Evolutionary conservation across 1,140 invertebrate genomes (phyloP), one percentile per base, ranked within the genome.

Genomic region (Micrasema longulum): DNA sequence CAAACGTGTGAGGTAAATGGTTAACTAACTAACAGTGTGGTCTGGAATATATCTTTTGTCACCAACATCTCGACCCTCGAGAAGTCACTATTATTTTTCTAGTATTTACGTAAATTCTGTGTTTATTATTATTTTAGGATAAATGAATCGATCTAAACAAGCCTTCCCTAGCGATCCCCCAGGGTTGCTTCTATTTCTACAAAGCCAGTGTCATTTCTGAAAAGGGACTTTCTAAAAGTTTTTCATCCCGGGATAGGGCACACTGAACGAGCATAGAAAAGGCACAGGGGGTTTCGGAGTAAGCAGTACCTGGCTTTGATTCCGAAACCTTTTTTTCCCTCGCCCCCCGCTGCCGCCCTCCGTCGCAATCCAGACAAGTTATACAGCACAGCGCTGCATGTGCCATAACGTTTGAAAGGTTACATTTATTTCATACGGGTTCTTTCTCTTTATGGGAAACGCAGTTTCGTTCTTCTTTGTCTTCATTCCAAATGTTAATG

Each of bases 401-500:
- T 64, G 64, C 62, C 53, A 69, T 64, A 71, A 71, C 64, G 43
- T 75, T 75, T 68, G 65, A 71, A 71, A 74, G 55, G 64, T 68
- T 71, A 69, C 53, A 71, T 71, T 71, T 57, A 55, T 74, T 74
- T 50, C 53, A 60, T 50, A 62, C 53, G 36, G 53, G 23, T 11
- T 38, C 60, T 14, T n/a, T n/a, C 62, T 71, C 62, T 71, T 55
- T 71, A 65, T 66, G 36, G 69, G 38, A 50, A 65, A 65, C n/a
- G 60, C 36, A 62, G 35, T 65, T 71, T 64, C 62, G 62, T 65
- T 45, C 22, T 10, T 69, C 50, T 74, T 69, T 74, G 67, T 74
- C 48, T 73, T 69, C 66, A 64, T 65, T 55, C 47, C 48, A 71
- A 74, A 74, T 74, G 67, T 74, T 69, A 73, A 73, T 55, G 66